phyloP scores from a whole-genome alignment of 1,140 invertebrate genomes.

The Mactra quadrangularis region DNA sequence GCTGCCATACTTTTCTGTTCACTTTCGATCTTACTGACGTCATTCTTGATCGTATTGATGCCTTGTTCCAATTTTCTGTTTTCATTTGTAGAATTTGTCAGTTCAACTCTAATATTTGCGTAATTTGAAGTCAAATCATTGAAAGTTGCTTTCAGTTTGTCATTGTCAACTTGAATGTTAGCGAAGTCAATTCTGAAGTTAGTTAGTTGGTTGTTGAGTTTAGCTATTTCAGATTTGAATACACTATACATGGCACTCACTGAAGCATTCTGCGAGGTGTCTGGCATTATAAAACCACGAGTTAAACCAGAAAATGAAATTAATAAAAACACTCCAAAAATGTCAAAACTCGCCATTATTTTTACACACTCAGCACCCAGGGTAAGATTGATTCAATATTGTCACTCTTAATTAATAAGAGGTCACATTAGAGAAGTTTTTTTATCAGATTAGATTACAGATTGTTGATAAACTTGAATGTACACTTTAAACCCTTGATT shows the following conservation, averaged over 20 bases:
- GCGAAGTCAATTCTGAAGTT: background rate
- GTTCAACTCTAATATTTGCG: background rate
- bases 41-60: background rate
- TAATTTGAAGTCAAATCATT: background rate
- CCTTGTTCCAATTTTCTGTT: background rate
- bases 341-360: too few species aligned
- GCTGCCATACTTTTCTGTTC: background rate
- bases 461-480: too few species aligned
- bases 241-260: slow-evolving; percentile 3
- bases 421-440: too few species aligned
- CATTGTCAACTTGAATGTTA: slow-evolving; percentile 3
- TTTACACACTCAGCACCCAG: too few species aligned
- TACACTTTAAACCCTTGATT: too few species aligned
- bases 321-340: too few species aligned
- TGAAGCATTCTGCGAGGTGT: background rate
- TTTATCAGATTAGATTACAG: too few species aligned
- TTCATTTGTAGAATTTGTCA: background rate
- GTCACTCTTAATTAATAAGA: too few species aligned
- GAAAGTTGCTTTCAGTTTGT: background rate
- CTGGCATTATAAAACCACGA: background rate
- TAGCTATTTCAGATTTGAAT: slow-evolving; percentile 5
- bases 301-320: too few species aligned
- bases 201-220: background rate
- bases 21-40: background rate
- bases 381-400: too few species aligned